These are phyloP conservation scores for Crepidodera aurea DNA, from an alignment of 2,888 invertebrate genomes.

Conservation along the genomic window DNA sequence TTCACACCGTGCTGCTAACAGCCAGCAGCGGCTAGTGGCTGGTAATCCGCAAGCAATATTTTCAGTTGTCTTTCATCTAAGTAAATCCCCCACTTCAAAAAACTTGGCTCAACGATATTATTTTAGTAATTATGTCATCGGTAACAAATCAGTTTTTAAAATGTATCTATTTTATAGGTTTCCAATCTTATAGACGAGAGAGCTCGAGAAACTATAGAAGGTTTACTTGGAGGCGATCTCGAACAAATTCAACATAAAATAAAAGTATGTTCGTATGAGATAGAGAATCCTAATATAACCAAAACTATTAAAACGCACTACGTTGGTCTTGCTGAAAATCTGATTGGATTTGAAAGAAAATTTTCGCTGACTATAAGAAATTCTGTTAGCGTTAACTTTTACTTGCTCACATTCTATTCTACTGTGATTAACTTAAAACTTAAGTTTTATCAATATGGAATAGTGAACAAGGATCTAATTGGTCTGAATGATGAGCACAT, in stretches of 20 bases:
- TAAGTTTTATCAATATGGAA: conserved; percentile 2
- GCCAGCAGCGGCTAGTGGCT: too few relatives aligned
- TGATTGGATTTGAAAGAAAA: conserved; percentile 7
- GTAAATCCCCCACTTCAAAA: too few relatives aligned
- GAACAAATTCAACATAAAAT: neutral
- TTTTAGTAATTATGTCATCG: too few relatives aligned
- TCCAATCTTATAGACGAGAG: too few relatives aligned
- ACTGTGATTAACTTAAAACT: neutral
- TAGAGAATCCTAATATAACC: neutral
- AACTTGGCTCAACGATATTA: too few relatives aligned
- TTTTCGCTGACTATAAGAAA: neutral
- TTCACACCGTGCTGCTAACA: too few relatives aligned
- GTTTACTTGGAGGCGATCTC: too few relatives aligned
- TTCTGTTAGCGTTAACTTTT: neutral
- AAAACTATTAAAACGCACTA: neutral
- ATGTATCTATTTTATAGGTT: too few relatives aligned
- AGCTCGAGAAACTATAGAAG: too few relatives aligned
- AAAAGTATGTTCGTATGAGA: neutral
- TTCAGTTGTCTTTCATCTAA: too few relatives aligned
- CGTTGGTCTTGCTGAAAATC: conserved; percentile 7
- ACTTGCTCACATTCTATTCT: conserved; percentile 2
- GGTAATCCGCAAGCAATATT: too few relatives aligned
- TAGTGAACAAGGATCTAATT: neutral
- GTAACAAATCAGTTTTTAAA: too few relatives aligned
- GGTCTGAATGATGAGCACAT: neutral